Conservation (phyloP, 2,113 vertebrate genomes). For the Emydocephalus ijimae region DNA sequence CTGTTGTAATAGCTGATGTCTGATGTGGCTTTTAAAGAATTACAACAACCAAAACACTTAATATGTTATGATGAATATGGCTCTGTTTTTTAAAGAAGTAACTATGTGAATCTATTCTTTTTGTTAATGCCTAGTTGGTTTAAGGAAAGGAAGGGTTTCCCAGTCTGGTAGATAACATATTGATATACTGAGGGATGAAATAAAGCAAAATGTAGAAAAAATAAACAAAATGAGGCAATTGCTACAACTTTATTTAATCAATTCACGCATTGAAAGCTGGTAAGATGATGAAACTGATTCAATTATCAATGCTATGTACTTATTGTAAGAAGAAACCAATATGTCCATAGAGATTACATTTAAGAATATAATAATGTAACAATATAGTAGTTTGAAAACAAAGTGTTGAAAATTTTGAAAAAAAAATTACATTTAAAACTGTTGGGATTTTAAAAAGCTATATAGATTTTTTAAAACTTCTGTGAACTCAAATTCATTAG, state of each 20-base stretch:
- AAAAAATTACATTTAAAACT: neutral
- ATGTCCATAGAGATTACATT: rapidly evolving
- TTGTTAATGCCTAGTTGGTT: neutral
- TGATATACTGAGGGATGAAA: neutral
- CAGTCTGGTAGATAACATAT: neutral
- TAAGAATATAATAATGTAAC: neutral
- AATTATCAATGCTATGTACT: rapidly evolving
- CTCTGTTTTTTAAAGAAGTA: neutral
- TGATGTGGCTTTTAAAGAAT: neutral
- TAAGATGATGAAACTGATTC: neutral
- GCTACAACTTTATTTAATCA: neutral
- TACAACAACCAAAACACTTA: neutral
- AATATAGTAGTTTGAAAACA: neutral
- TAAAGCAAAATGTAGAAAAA: neutral
- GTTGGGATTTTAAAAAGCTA: neutral
- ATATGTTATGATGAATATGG: neutral
- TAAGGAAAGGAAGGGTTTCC: neutral
- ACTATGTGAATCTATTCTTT: neutral
- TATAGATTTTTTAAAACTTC: neutral
- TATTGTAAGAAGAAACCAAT: neutral
- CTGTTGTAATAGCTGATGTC: neutral
- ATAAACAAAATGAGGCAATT: rapidly evolving
- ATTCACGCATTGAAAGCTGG: neutral
- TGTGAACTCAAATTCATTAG: neutral
- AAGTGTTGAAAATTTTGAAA: neutral